These are phyloP conservation scores for Meloidogyne hapla DNA, from an alignment of 1,140 invertebrate genomes.

Conservation along the genomic window DNA sequence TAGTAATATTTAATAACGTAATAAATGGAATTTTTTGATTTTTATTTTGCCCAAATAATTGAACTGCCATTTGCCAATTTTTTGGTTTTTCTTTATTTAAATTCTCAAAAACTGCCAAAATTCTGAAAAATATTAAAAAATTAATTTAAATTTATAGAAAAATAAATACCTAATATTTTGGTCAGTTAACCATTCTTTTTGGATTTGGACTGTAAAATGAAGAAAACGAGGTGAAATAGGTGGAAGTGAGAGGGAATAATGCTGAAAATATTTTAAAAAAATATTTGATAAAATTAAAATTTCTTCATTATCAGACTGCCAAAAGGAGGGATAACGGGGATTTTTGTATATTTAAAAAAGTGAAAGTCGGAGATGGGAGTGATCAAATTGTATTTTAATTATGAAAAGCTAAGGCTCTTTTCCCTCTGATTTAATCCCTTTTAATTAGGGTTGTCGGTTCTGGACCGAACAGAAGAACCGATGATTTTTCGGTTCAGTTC, in stretches of 20 bases:
- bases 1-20: constrained; percentile 1
- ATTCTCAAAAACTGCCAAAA: constrained; percentile 20
- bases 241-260: not conserved
- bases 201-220: constrained; percentile 7
- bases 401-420: not conserved
- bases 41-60: constrained; percentile 9
- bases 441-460: too few relatives aligned
- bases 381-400: not conserved
- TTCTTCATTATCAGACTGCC: too few relatives aligned
- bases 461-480: too few relatives aligned
- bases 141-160: not conserved
- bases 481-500: too few relatives aligned
- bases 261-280: not conserved
- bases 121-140: not conserved
- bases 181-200: constrained; percentile 2
- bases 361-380: not conserved
- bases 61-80: constrained; percentile 11
- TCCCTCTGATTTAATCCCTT: too few relatives aligned
- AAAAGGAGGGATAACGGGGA: too few relatives aligned
- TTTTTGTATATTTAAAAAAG: too few relatives aligned
- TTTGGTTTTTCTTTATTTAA: not conserved
- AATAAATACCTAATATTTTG: not conserved
- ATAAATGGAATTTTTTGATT: constrained; percentile 7
- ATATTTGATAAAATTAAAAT: too few relatives aligned
- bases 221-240: constrained; percentile 12